A percentile compares a stretch with the other conserved stretches of the same genome.
These are phyloP conservation scores for Platysternon megacephalum DNA, from an alignment of 2,113 vertebrate species.

Conservation along the genomic window DNA sequence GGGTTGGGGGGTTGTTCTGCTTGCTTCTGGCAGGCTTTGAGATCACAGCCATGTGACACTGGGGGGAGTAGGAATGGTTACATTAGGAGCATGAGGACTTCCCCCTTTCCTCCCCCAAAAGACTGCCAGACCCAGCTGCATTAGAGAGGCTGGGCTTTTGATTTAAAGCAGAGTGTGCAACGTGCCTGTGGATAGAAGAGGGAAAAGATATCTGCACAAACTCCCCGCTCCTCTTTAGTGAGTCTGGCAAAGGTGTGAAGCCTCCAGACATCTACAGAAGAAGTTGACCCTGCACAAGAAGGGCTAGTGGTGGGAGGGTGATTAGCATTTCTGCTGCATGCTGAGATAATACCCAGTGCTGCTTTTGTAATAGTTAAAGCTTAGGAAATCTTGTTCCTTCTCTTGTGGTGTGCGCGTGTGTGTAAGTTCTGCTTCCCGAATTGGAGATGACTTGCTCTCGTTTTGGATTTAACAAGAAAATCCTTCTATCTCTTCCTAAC, in stretches of 20 bases:
- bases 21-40: too few relatives aligned
- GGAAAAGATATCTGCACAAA: neutral
- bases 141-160: neutral
- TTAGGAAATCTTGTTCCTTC: neutral
- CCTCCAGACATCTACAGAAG: neutral
- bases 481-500: neutral
- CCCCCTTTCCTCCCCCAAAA: neutral
- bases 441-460: neutral
- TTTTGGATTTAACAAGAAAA: neutral
- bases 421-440: neutral
- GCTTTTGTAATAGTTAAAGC: neutral
- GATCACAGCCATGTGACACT: too few relatives aligned
- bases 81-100: neutral
- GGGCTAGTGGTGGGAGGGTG: neutral
- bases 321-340: neutral
- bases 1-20: too few relatives aligned
- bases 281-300: neutral
- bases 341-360: neutral
- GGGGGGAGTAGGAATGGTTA: too few relatives aligned
- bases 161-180: neutral
- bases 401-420: neutral
- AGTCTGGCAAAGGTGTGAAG: neutral
- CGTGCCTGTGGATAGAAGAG: neutral
- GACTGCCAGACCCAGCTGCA: neutral
- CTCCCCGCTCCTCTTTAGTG: neutral